Evolutionary conservation across 1,140 invertebrate species (phyloP).

Genomic region (Megathymus violae): DNA sequence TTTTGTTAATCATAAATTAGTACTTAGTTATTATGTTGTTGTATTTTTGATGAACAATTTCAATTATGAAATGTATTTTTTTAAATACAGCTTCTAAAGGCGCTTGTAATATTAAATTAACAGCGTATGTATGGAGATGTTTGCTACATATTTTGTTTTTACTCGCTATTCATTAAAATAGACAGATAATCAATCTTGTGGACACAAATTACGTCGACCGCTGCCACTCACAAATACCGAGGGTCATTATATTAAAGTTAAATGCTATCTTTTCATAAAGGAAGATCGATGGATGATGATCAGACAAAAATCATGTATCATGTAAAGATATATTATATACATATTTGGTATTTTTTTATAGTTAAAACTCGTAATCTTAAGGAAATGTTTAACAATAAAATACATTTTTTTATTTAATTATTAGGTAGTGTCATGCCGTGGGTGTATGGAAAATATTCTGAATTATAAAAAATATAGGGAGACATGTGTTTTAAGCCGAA

Average conservation of each 20-base stretch:
- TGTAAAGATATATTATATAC: neutral
- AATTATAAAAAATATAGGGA: no score
- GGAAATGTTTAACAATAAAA: no score
- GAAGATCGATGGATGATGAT: slow-evolving; percentile 27
- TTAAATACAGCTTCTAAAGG: neutral
- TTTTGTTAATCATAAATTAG: no score
- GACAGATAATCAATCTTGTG: slow-evolving; percentile 51
- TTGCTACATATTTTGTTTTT: slow-evolving; percentile 32
- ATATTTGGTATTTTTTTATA: no score
- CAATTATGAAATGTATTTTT: no score
- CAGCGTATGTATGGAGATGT: slow-evolving; percentile 1
- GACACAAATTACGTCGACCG: slow-evolving; percentile 38
- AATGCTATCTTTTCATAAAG: slow-evolving; percentile 32
- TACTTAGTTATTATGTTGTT: no score
- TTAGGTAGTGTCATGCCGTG: no score
- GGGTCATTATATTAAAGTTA: slow-evolving; percentile 33
- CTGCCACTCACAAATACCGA: slow-evolving; percentile 33
- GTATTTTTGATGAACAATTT: no score
- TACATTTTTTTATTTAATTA: no score
- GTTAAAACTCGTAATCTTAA: no score
- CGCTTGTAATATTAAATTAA: neutral
- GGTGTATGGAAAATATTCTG: no score
- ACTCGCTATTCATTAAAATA: slow-evolving; percentile 43
- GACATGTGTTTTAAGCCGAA: no score
- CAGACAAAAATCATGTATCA: slow-evolving; percentile 16